Conservation (phyloP, 2,888 invertebrate species). For the Myopa tessellatipennis region DNA sequence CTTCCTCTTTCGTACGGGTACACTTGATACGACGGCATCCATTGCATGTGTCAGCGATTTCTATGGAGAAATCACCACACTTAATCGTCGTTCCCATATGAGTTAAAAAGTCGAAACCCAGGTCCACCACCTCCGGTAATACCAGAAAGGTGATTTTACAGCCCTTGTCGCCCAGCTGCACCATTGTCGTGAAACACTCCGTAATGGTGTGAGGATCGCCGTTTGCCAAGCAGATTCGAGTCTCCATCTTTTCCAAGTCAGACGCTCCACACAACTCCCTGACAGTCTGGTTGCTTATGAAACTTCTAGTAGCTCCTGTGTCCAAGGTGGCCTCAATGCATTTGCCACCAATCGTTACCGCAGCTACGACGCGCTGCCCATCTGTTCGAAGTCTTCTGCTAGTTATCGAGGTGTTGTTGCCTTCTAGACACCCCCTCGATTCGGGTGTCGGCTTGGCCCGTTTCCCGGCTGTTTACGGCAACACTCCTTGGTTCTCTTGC, state of each 20-base stretch:
- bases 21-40: no score
- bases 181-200: background rate
- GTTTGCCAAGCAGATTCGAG: background rate
- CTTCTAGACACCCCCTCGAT: background rate
- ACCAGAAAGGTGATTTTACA: background rate
- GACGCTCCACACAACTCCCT: background rate
- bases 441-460: background rate
- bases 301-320: background rate
- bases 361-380: background rate
- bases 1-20: no score
- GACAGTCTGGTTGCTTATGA: background rate
- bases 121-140: background rate
- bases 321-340: no score
- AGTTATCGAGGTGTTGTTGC: background rate
- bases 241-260: background rate
- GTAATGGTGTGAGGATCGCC: background rate
- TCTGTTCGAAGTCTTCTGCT: background rate
- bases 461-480: background rate
- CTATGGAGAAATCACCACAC: no score
- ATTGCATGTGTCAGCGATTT: no score
- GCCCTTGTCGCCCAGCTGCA: background rate
- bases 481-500: no score
- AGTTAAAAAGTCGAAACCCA: no score
- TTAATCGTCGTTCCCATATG: no score
- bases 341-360: background rate